Evolutionary conservation across 1,140 invertebrate species (phyloP).

Genomic region (Drosophila pectinifera): DNA sequence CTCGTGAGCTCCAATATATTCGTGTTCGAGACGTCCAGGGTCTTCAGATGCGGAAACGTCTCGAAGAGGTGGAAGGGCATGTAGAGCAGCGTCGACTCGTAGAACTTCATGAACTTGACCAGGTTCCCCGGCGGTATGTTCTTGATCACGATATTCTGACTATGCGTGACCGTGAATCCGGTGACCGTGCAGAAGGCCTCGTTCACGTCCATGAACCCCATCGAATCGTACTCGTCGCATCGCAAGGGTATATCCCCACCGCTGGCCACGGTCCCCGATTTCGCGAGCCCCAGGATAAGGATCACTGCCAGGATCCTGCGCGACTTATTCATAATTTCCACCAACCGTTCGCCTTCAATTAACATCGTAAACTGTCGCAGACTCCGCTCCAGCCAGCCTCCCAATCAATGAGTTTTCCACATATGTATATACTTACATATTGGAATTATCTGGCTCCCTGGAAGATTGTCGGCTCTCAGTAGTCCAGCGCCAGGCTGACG

Average conservation of each 20-base stretch:
- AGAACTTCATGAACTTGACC: slow-evolving; percentile 84
- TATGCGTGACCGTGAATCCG: slow-evolving; percentile 75
- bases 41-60: slow-evolving; percentile 68
- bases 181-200: slow-evolving; percentile 81
- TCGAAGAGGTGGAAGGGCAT: slow-evolving; percentile 80
- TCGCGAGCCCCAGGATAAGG: slow-evolving; percentile 18
- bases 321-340: slow-evolving; percentile 36
- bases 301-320: slow-evolving; percentile 2
- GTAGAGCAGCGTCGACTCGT: slow-evolving; percentile 76
- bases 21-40: slow-evolving; percentile 75
- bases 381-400: slow-evolving; percentile 25
- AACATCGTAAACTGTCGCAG: slow-evolving; percentile 29
- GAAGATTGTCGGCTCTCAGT: slow-evolving; percentile 31
- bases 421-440: not conserved
- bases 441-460: slow-evolving; percentile 9
- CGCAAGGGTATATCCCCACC: slow-evolving; percentile 66
- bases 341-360: slow-evolving; percentile 22
- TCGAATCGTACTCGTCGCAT: slow-evolving; percentile 78
- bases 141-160: slow-evolving; percentile 74
- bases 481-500: slow-evolving; percentile 23
- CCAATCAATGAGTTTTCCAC: slow-evolving; percentile 1
- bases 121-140: slow-evolving; percentile 63
- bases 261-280: not conserved
- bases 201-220: slow-evolving; percentile 56
- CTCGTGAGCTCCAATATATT: slow-evolving; percentile 73